Evolutionary conservation across 2,113 vertebrate genomes (phyloP).

Genomic region (Clarias batrachus): DNA sequence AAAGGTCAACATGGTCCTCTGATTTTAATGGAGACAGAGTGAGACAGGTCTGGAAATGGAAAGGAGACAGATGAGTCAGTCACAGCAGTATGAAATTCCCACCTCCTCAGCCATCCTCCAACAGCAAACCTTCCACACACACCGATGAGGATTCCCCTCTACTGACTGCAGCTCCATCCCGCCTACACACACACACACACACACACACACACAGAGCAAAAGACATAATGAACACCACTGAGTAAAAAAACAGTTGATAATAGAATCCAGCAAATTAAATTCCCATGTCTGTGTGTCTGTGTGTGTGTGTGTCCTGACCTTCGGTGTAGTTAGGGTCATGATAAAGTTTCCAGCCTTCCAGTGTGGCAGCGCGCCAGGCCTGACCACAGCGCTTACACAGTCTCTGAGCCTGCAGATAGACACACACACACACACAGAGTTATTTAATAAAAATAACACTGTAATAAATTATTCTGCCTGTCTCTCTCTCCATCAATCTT

Average conservation of each 20-base stretch:
- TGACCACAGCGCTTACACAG: conserved; percentile 95
- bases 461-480: no score
- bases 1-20: no score
- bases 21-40: background rate
- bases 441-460: background rate
- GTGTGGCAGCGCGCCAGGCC: conserved; percentile 94
- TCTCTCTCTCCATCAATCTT: no score
- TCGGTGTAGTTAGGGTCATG: conserved; percentile 90
- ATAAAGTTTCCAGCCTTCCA: conserved; percentile 97
- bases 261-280: background rate
- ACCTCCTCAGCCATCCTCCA: conserved; percentile 98
- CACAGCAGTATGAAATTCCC: conserved; percentile 45
- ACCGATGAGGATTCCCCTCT: conserved; percentile 92
- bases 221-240: background rate
- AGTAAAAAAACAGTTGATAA: background rate
- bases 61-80: background rate
- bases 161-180: conserved; percentile 81
- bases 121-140: conserved; percentile 94
- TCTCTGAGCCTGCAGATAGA: conserved; percentile 82
- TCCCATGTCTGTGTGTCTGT: background rate
- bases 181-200: conserved; percentile 56
- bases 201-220: background rate
- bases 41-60: background rate
- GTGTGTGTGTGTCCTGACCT: conserved; percentile 69
- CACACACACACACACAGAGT: background rate